Conservation (phyloP, 1,140 invertebrate genomes). For the Tetragonula clypearis region DNA sequence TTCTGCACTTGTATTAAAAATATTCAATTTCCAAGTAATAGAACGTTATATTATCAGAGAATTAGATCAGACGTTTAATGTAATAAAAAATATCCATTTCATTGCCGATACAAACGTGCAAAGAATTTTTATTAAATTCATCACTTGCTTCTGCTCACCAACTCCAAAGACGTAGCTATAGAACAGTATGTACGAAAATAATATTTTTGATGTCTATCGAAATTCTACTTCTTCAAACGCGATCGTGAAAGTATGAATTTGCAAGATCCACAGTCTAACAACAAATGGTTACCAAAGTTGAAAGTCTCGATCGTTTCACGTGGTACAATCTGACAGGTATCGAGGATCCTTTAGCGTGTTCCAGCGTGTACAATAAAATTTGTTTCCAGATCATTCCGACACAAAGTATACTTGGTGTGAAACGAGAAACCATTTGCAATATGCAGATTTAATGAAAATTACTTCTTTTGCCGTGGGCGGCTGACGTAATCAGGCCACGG, state of each 20-base stretch:
- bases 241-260: background rate
- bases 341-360: background rate
- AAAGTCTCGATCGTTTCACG: background rate
- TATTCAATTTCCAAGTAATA: no score
- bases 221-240: background rate
- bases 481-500: slow-evolving; percentile 57
- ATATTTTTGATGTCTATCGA: background rate
- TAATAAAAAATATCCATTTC: no score
- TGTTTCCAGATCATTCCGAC: slow-evolving; percentile 41
- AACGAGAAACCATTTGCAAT: slow-evolving; percentile 26
- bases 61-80: no score
- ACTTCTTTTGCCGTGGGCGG: background rate
- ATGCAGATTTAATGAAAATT: slow-evolving; percentile 59
- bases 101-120: no score
- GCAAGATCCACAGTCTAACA: background rate
- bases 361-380: slow-evolving; percentile 38
- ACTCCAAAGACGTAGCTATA: background rate
- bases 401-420: background rate
- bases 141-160: no score
- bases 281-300: background rate
- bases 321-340: background rate
- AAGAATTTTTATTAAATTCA: no score
- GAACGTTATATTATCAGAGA: no score
- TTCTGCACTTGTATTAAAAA: no score
- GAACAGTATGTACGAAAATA: background rate